Evolutionary conservation across 2,797 vertebrate genomes (phyloP).

Genomic region (Lacerta viridis): DNA sequence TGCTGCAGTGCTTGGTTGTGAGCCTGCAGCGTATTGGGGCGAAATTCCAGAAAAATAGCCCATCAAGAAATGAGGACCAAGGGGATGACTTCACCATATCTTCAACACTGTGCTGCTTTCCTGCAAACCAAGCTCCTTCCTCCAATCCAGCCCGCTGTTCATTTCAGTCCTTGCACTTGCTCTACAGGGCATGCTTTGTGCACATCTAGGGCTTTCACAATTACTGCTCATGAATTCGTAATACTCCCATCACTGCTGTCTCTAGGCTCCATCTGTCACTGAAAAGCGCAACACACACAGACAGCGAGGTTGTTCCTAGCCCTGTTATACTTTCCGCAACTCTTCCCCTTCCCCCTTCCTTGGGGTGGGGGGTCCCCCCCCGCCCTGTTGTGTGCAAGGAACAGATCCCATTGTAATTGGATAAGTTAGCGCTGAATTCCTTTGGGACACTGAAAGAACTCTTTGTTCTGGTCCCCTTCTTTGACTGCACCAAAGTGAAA

Average conservation of each 20-base stretch:
- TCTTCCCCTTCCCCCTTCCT: constrained; percentile 32
- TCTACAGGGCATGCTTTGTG: neutral
- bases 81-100: neutral
- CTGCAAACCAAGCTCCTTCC: neutral
- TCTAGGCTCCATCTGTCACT: constrained; percentile 25
- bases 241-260: constrained; percentile 37
- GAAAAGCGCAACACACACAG: constrained; percentile 15
- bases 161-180: fast-evolving
- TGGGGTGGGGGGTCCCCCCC: neutral
- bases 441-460: constrained; percentile 31
- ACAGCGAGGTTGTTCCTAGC: constrained; percentile 24
- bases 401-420: constrained; percentile 48
- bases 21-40: neutral
- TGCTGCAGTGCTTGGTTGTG: neutral
- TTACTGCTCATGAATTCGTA: constrained; percentile 47
- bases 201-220: neutral
- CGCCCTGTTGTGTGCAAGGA: neutral
- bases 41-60: neutral
- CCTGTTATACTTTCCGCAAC: neutral
- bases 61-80: neutral
- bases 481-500: constrained; percentile 69
- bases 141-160: neutral
- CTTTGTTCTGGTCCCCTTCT: constrained; percentile 43
- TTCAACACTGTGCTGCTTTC: neutral
- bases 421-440: constrained; percentile 24